Percentiles rank a stretch among this genome's conserved stretches.
Conservation (phyloP, 2,113 vertebrate genomes). For the Coptodon rendalli region DNA sequence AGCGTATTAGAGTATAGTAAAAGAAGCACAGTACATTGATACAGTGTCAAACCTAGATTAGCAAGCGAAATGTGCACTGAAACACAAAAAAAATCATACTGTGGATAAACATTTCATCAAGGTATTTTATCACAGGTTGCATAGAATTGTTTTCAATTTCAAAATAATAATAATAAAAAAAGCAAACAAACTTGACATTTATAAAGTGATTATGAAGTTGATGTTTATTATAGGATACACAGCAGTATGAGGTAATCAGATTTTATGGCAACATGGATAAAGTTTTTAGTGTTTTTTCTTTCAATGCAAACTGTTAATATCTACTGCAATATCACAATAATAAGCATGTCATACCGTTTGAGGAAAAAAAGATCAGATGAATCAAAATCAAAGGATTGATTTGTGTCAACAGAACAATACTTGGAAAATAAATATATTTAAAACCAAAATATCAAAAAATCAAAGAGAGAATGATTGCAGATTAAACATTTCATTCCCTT, state of each 20-base stretch:
- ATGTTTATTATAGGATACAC: background rate
- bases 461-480: background rate
- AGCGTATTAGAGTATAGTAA: constrained; percentile 13
- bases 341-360: background rate
- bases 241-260: constrained; percentile 50
- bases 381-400: background rate
- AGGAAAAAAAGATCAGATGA: background rate
- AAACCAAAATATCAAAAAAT: background rate
- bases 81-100: background rate
- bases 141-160: constrained; percentile 52
- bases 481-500: constrained; percentile 35
- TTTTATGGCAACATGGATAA: constrained; percentile 4
- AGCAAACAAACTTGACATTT: background rate
- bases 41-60: constrained; percentile 12
- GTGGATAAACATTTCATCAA: constrained; percentile 21
- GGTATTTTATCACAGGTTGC: constrained; percentile 49
- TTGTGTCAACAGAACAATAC: background rate
- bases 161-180: constrained; percentile 12
- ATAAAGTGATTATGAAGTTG: background rate
- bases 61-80: constrained; percentile 26
- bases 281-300: background rate
- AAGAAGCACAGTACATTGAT: constrained; percentile 28
- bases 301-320: background rate
- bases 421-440: constrained; percentile 37
- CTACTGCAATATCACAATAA: background rate